Percentiles rank a stretch among this genome's conserved stretches.
phyloP scores from a whole-genome alignment of 2,797 vertebrate species.

The Acanthis flammea region DNA sequence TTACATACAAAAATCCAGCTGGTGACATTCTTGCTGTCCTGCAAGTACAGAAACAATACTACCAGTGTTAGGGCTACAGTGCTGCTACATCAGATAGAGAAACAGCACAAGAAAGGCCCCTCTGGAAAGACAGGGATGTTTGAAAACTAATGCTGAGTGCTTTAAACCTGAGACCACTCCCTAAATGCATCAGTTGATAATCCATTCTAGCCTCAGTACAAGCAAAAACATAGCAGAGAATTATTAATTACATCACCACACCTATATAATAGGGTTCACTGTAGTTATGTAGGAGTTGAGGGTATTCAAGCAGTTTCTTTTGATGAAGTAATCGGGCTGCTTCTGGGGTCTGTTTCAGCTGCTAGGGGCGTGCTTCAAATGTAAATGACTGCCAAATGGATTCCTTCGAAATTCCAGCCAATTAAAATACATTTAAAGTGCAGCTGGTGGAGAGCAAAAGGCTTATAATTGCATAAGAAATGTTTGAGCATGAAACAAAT shows the following conservation, averaged over 20 bases:
- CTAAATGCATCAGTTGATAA: not conserved
- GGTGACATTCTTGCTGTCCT: not conserved
- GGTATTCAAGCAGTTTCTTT: conserved; percentile 72
- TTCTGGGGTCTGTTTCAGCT: conserved; percentile 82
- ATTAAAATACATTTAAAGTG: conserved; percentile 82
- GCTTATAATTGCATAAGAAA: conserved; percentile 53
- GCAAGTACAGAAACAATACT: not conserved
- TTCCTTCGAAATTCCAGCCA: conserved; percentile 80
- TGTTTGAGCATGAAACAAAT: conserved; percentile 65
- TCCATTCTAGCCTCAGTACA: conserved; percentile 3
- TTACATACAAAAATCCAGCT: not conserved
- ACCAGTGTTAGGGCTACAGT: not conserved
- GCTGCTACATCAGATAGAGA: not conserved
- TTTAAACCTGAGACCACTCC: not conserved
- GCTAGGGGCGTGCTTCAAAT: conserved; percentile 85
- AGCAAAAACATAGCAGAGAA: conserved; percentile 63
- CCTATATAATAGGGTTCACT: conserved; percentile 60
- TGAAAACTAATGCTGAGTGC: not conserved
- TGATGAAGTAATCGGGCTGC: conserved; percentile 75
- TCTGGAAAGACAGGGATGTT: conserved; percentile 34
- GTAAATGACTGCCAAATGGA: conserved; percentile 85
- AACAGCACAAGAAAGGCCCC: not conserved
- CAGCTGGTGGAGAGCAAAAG: conserved; percentile 74
- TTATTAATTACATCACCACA: conserved; percentile 70
- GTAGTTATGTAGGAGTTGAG: conserved; percentile 70